Percentiles rank a stretch among this genome's conserved stretches.
phyloP scores from a whole-genome alignment of 2,113 vertebrate species.

The Pogona vitticeps region DNA sequence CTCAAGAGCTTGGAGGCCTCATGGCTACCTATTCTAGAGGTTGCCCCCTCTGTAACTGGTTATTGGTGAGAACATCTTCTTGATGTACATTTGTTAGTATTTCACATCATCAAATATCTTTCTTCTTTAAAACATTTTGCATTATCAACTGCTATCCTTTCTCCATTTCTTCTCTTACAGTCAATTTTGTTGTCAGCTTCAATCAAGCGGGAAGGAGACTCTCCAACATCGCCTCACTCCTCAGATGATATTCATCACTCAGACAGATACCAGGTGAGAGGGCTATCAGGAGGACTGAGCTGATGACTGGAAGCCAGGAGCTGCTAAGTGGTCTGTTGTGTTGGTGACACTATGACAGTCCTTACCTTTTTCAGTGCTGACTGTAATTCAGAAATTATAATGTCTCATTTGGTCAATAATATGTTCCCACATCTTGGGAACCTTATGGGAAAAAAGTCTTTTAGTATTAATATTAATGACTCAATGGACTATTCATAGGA shows the following conservation, averaged over 20 bases:
- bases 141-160: conserved; percentile 35
- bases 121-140: conserved; percentile 2
- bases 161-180: conserved; percentile 77
- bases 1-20: background rate
- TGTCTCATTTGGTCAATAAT: background rate
- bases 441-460: background rate
- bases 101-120: background rate
- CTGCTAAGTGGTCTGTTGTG: background rate
- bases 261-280: conserved; percentile 97
- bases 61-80: background rate
- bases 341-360: background rate
- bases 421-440: background rate
- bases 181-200: conserved; percentile 96
- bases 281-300: conserved; percentile 4
- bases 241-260: conserved; percentile 98
- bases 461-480: background rate
- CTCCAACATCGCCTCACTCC: conserved; percentile 94
- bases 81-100: background rate
- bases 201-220: conserved; percentile 99
- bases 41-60: background rate
- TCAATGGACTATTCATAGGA: background rate
- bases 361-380: background rate
- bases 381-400: accelerated
- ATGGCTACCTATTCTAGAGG: background rate
- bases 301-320: background rate